A percentile compares a stretch with the other conserved stretches of the same genome.
Evolutionary conservation across 2,113 vertebrate species (phyloP).

Genomic region (Vimba vimba): DNA sequence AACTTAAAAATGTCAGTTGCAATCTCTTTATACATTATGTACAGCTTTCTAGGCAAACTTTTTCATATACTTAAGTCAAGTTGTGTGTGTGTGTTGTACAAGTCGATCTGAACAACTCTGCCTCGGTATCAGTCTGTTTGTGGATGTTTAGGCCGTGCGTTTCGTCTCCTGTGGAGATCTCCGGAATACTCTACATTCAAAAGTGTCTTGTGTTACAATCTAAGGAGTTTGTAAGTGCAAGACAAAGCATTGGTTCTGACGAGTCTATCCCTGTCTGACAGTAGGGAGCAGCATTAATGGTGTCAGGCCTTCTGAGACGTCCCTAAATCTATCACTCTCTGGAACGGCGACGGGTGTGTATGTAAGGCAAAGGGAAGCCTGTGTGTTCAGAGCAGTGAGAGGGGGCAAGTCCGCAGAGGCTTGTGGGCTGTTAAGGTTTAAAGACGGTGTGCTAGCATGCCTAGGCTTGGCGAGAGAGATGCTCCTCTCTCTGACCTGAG

Average conservation of each 20-base stretch:
- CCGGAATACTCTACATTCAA: slow-evolving; percentile 91
- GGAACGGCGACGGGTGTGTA: not conserved
- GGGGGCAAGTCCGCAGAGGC: slow-evolving; percentile 17
- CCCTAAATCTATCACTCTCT: slow-evolving; percentile 49
- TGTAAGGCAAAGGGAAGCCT: slow-evolving; percentile 49
- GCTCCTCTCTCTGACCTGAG: slow-evolving; percentile 19
- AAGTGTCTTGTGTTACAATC: slow-evolving; percentile 93
- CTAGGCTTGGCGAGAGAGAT: slow-evolving; percentile 51
- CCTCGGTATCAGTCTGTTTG: slow-evolving; percentile 36
- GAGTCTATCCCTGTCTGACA: slow-evolving; percentile 36
- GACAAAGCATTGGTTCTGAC: slow-evolving; percentile 67
- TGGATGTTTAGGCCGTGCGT: slow-evolving; percentile 48
- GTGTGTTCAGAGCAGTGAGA: slow-evolving; percentile 49
- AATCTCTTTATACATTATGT: slow-evolving; percentile 70
- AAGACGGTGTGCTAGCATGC: slow-evolving; percentile 60
- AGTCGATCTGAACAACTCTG: slow-evolving; percentile 49
- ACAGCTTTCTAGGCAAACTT: slow-evolving; percentile 70
- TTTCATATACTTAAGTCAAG: slow-evolving; percentile 72
- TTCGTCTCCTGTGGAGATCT: slow-evolving; percentile 66
- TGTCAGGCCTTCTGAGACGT: slow-evolving; percentile 55
- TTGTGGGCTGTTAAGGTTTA: slow-evolving; percentile 25
- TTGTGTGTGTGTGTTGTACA: slow-evolving; percentile 54
- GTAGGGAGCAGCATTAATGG: slow-evolving; percentile 60
- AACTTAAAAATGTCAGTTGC: slow-evolving; percentile 74
- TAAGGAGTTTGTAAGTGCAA: slow-evolving; percentile 79